Percentiles rank a stretch among this genome's conserved stretches.
These are phyloP conservation scores for Halichondria panicea DNA, from an alignment of 37 sponge, comb jelly and placozoan species.

Conservation along the genomic window DNA sequence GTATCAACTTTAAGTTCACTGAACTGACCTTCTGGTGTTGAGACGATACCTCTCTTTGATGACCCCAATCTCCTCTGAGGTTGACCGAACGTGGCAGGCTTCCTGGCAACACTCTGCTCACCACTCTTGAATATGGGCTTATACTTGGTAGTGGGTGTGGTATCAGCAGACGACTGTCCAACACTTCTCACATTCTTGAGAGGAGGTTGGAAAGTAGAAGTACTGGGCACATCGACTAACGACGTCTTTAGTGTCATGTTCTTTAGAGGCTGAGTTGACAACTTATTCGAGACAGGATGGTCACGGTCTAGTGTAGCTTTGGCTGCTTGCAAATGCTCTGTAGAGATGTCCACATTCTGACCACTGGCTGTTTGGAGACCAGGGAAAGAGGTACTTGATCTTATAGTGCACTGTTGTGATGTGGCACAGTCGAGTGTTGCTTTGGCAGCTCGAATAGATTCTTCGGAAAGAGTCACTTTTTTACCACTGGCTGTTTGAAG, in stretches of 20 bases:
- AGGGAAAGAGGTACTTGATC: not conserved
- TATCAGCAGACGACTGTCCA: not conserved
- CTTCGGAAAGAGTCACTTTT: constrained; percentile 14
- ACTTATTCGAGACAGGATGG: too few relatives aligned
- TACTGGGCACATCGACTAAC: too few relatives aligned
- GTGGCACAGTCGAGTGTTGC: not conserved
- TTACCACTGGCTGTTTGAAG: constrained; percentile 47
- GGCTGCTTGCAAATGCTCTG: constrained; percentile 21
- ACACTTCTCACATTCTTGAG: not conserved
- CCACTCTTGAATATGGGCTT: not conserved
- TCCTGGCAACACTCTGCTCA: not conserved
- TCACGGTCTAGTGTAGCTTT: not conserved
- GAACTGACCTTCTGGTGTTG: constrained; percentile 21
- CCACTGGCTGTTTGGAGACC: constrained; percentile 60
- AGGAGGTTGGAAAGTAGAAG: too few relatives aligned
- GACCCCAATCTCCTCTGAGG: not conserved
- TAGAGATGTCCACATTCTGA: constrained; percentile 25
- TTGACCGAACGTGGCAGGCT: not conserved
- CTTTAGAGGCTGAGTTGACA: too few relatives aligned
- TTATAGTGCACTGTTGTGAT: not conserved
- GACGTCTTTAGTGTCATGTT: too few relatives aligned
- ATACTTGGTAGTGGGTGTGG: constrained; percentile 1
- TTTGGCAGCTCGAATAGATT: constrained; percentile 25
- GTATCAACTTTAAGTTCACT: too few relatives aligned
- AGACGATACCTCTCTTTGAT: not conserved